Base-by-base conservation (phyloP, 2,113 vertebrate genomes). In the Balaeniceps rex region DNA sequence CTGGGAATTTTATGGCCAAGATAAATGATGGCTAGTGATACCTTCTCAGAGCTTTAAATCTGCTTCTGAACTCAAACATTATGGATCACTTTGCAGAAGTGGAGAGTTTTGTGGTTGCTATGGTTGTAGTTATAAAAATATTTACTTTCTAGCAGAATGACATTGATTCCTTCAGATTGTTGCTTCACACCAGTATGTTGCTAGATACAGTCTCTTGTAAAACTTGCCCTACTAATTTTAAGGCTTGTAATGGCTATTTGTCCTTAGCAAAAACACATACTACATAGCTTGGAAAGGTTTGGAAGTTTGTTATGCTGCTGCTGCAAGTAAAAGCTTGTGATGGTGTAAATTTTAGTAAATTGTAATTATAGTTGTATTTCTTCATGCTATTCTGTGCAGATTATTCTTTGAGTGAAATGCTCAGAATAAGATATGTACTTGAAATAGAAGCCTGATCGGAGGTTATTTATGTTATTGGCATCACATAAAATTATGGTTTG, bases 81-180 rank as follows among this genome's bases (percentile, higher is more conserved):
- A 92, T 71, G 75, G 83, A 95, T 95, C 60, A 18, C 68, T 96
- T 90, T 79, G 75, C 34, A 76, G 36, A 87, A 69, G 87, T 58
- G 38, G 51, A 88, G 69, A 87, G 71, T 94, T 92, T 88, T 91
- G 81, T 87, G 88, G 95, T 97, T 97, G 83, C 94, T 83, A 69
- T 97, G 93, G 93, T 79, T 86, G 47, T 78, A 36, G 83, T 91
- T 91, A 70, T 78, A 92, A 75, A 95, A 96, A 92, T 94, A 90
- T 91, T 95, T 94, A 52, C 94, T 91, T 96, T 96, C 54, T 88
- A 80, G 36, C 47, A 66, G 5, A 29, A 87, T 63, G 33, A 42
- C 60, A 86, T 51, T 80, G 81, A 77, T 91, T 87, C 42, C 54
- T 94, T 84, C 61, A 84, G 34, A 33, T n/a, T 58, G 54, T 63